Conservation (phyloP, 2,797 vertebrate genomes). For the Tiaroga cobitis region DNA sequence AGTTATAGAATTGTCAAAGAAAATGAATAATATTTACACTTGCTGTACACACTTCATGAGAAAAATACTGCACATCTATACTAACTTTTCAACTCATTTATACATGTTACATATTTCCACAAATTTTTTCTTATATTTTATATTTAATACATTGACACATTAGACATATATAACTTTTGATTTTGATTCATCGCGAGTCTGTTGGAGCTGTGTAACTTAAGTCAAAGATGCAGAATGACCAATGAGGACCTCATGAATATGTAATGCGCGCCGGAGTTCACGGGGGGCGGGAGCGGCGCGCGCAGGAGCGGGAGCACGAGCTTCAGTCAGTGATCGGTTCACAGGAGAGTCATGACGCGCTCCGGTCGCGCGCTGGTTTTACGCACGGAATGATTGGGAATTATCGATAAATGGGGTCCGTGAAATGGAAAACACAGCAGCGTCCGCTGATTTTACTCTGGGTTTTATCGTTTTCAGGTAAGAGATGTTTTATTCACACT, state of each 20-base stretch:
- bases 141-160: neutral
- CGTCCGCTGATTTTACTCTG: constrained; percentile 69
- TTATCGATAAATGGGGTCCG: constrained; percentile 76
- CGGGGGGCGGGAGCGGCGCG: neutral
- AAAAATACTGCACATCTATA: neutral
- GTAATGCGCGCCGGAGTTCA: neutral
- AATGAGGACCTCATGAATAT: neutral
- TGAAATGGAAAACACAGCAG: constrained; percentile 71
- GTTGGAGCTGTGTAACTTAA: neutral
- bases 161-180: neutral
- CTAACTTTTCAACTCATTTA: neutral
- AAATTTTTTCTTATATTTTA: neutral
- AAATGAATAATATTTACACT: neutral
- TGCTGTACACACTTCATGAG: no score
- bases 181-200: neutral
- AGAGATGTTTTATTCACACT: constrained; percentile 51
- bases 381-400: constrained; percentile 67
- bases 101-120: neutral
- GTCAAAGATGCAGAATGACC: neutral
- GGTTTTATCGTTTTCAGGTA: constrained; percentile 75
- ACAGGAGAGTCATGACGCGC: constrained; percentile 35
- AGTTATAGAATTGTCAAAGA: no score
- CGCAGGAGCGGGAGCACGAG: neutral
- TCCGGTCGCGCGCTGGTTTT: constrained; percentile 43
- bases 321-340: constrained; percentile 48